Evolutionary conservation across 2,888 invertebrate species (phyloP).

Genomic region (Hypercompe scribonia): DNA sequence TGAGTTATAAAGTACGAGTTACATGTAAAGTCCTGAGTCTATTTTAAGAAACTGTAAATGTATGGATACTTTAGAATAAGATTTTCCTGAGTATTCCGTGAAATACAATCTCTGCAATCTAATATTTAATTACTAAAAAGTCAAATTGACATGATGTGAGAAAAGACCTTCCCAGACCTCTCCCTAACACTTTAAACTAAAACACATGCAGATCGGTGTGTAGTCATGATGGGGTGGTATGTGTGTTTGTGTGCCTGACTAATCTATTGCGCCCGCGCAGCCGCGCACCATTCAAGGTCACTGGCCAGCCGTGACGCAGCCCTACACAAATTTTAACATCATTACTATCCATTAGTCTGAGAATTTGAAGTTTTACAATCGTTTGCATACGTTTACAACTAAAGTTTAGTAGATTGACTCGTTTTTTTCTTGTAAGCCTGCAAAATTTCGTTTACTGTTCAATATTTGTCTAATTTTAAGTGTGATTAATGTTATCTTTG

Average conservation of each 20-base stretch:
- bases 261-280: constrained; percentile 77
- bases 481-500: too few species aligned
- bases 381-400: constrained; percentile 22
- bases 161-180: not conserved
- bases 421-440: not conserved
- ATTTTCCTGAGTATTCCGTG: not conserved
- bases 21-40: not conserved
- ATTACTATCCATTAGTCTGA: constrained; percentile 59
- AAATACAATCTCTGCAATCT: not conserved
- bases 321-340: constrained; percentile 74
- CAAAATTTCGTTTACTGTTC: not conserved
- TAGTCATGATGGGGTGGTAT: constrained; percentile 43
- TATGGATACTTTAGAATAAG: not conserved
- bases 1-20: not conserved
- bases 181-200: constrained; percentile 40
- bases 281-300: constrained; percentile 77
- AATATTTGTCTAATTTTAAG: not conserved
- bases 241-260: constrained; percentile 62
- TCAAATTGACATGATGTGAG: not conserved
- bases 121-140: not conserved
- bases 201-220: constrained; percentile 51
- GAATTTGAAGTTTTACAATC: constrained; percentile 27
- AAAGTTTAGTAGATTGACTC: not conserved
- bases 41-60: not conserved
- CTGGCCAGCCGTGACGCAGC: constrained; percentile 75